Evolutionary conservation across 2,888 invertebrate genomes (phyloP), one percentile per base, ranked within the genome.

Genomic region (Thecophora atra): DNA sequence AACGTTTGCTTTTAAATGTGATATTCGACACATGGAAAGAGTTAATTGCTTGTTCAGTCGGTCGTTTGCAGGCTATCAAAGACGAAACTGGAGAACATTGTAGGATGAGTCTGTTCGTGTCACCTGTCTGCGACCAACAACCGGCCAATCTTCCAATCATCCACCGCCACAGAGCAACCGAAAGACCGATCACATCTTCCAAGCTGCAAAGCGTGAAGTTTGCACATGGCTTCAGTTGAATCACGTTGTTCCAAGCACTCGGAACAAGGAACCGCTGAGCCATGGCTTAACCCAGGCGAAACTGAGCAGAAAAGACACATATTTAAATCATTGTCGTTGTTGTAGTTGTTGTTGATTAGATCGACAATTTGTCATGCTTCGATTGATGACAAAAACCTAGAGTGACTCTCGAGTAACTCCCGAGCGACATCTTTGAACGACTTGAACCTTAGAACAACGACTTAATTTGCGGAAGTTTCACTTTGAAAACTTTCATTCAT

Each of bases 291-390:
- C 63, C 4, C 30, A 28, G n/a, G 13, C 8, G 30, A 28, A 15
- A 26, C 28, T 17, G 26, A 13, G 21, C 17, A 17, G 13, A 60
- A 8, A 24, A 15, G 30, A 24, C 15, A 15, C 30, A 13, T 15
- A 24, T 44, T 51, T 15, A 19, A 51, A 17, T 1, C 15, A 17
- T 24, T 19, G 24, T n/a, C n/a, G n/a, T n/a, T n/a, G 24, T n/a
- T 21, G 47, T 54, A 19, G 30, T 60, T 15, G 52, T 70, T 73
- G 78, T 68, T 78, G 79, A 83, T 83, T 82, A 81, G 79, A 81
- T 81, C 77, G 77, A 77, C 77, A 80, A 82, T 81, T 81, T 80
- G 79, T 78, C 78, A 82, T 78, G 83, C 76, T 81, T 83, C 82
- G 83, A 81, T 82, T 37, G 70, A 24, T 42, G 19, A 62, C 51